phyloP scores from a whole-genome alignment of 2,797 vertebrate species.

The Pangasius macronema region DNA sequence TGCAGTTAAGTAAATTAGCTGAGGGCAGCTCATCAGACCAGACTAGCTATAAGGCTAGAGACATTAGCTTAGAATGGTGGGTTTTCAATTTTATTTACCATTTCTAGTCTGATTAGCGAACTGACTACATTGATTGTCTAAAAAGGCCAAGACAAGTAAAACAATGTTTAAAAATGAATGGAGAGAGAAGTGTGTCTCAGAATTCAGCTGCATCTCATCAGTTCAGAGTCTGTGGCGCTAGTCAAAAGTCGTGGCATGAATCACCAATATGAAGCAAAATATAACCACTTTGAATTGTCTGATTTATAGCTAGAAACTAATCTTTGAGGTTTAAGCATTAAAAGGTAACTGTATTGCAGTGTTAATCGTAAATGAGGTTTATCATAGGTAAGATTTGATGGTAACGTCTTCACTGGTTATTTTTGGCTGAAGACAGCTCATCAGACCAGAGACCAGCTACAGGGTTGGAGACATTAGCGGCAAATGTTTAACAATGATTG shows the following conservation, averaged over 20 bases:
- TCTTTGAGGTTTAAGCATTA: neutral
- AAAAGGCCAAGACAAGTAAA: neutral
- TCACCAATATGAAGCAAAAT: neutral
- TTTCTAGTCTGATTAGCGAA: neutral
- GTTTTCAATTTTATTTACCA: neutral
- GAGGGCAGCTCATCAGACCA: neutral
- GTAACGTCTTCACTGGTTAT: neutral
- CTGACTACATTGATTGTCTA: neutral
- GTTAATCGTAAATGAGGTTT: slow-evolving; percentile 19
- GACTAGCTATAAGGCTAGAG: neutral
- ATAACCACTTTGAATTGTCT: neutral
- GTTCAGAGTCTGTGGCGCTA: neutral
- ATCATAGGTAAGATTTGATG: slow-evolving; percentile 19
- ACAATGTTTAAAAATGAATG: neutral
- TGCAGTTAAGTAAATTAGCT: neutral
- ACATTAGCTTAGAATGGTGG: neutral
- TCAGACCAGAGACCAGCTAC: neutral
- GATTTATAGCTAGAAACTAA: neutral
- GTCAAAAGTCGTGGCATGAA: neutral
- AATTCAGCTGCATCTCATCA: neutral
- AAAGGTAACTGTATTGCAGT: neutral
- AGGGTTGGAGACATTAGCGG: neutral
- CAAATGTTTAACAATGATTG: neutral
- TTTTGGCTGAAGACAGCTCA: neutral
- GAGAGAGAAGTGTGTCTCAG: neutral